phyloP scores from a whole-genome alignment of 2,113 vertebrate species.

The Noctilio leporinus region DNA sequence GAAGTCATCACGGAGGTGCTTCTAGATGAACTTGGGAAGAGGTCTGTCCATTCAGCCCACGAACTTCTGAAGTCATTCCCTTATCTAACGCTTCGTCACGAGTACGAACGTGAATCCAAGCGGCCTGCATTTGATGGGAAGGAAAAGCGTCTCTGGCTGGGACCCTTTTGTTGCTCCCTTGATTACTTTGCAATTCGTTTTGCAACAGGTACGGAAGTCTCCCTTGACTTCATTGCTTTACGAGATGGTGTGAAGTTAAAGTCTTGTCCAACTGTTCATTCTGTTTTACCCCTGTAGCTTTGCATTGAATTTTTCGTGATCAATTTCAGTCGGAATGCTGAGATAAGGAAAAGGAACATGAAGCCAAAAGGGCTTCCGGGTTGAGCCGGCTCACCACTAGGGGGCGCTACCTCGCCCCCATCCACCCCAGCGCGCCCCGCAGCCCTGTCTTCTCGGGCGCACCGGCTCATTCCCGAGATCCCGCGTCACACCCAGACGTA shows the following conservation, averaged over 20 bases:
- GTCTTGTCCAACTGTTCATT: neutral
- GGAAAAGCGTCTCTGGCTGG: neutral
- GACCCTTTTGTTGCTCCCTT: neutral
- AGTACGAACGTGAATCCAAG: neutral
- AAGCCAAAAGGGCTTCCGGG: neutral
- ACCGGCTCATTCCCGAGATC: no score
- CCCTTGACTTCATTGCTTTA: neutral
- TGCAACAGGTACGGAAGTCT: neutral
- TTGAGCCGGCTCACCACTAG: conserved; percentile 40
- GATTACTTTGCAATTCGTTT: neutral
- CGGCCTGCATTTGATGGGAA: neutral
- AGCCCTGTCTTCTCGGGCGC: neutral
- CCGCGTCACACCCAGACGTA: no score
- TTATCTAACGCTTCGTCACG: neutral
- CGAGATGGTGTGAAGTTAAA: neutral
- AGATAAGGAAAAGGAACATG: neutral
- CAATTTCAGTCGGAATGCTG: neutral
- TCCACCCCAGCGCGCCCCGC: no score
- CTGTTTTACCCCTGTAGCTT: neutral
- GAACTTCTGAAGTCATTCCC: neutral
- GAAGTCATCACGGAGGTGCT: neutral
- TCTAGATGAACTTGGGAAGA: neutral
- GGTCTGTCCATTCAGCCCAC: neutral
- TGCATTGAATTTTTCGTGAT: neutral
- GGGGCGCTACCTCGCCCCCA: conserved; percentile 41